Conservation (phyloP, 2,797 vertebrate genomes). For the Sebastes trivittatus region DNA sequence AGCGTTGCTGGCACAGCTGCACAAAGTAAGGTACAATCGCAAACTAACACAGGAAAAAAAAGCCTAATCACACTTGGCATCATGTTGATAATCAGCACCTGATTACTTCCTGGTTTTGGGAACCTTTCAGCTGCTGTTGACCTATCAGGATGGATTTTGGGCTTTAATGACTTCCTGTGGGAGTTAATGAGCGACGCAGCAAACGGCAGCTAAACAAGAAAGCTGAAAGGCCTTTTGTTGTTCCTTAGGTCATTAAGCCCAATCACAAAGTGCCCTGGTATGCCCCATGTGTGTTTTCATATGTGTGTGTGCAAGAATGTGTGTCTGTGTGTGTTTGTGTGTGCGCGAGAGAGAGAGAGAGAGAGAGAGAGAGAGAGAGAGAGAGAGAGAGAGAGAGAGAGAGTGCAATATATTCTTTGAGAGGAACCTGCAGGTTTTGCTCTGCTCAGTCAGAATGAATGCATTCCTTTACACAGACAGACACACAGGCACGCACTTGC, state of each 20-base stretch:
- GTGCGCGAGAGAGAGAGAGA: neutral
- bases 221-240: slow-evolving; percentile 71
- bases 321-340: neutral
- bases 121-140: slow-evolving; percentile 75
- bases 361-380: no score
- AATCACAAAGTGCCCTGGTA: slow-evolving; percentile 58
- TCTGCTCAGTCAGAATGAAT: slow-evolving; percentile 41
- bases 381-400: neutral
- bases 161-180: slow-evolving; percentile 72
- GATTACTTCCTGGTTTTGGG: slow-evolving; percentile 75
- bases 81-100: slow-evolving; percentile 65
- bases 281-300: slow-evolving; percentile 41
- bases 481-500: slow-evolving; percentile 11
- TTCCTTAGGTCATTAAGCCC: slow-evolving; percentile 67
- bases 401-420: neutral
- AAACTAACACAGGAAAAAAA: neutral
- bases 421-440: slow-evolving; percentile 26
- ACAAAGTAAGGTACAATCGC: neutral
- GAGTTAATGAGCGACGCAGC: slow-evolving; percentile 63
- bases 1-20: neutral
- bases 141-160: slow-evolving; percentile 61
- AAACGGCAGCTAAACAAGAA: slow-evolving; percentile 56
- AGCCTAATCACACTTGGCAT: slow-evolving; percentile 63
- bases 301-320: neutral
- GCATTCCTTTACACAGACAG: slow-evolving; percentile 38